A percentile compares a stretch with the other conserved stretches of the same genome.
These are phyloP conservation scores for Cherax quadricarinatus DNA, from an alignment of 1,140 invertebrate species.

Conservation along the genomic window DNA sequence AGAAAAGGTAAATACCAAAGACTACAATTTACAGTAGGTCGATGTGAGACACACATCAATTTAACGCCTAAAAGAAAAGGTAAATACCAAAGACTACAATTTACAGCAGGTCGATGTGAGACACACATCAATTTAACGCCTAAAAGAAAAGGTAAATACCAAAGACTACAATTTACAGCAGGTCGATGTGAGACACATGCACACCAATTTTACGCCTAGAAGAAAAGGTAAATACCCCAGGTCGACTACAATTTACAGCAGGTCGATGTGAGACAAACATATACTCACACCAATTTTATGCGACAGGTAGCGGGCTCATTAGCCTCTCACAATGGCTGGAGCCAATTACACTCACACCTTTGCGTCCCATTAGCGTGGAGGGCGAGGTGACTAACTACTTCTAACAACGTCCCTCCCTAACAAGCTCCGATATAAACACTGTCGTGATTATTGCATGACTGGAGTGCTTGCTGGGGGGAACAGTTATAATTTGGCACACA, in stretches of 20 bases:
- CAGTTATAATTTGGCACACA: too few relatives aligned
- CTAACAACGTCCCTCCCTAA: not conserved
- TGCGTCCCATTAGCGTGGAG: constrained; percentile 19
- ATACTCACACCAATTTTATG: not conserved
- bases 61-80: too few relatives aligned
- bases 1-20: too few relatives aligned
- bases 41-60: too few relatives aligned
- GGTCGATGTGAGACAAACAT: not conserved
- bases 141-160: not conserved
- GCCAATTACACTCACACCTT: constrained; percentile 49
- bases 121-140: not conserved
- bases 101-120: not conserved
- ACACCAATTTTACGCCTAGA: too few relatives aligned
- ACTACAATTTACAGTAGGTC: too few relatives aligned
- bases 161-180: not conserved
- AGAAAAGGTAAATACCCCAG: not conserved
- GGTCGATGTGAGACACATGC: not conserved
- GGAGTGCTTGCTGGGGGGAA: too few relatives aligned
- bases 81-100: not conserved
- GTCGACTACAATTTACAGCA: not conserved
- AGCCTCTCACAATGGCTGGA: not conserved
- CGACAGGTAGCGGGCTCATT: constrained; percentile 28
- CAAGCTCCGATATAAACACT: not conserved
- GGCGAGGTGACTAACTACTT: not conserved
- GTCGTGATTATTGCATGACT: too few relatives aligned